phyloP scores from a whole-genome alignment of 2,113 vertebrate genomes.

The Nothobranchius furzeri region DNA sequence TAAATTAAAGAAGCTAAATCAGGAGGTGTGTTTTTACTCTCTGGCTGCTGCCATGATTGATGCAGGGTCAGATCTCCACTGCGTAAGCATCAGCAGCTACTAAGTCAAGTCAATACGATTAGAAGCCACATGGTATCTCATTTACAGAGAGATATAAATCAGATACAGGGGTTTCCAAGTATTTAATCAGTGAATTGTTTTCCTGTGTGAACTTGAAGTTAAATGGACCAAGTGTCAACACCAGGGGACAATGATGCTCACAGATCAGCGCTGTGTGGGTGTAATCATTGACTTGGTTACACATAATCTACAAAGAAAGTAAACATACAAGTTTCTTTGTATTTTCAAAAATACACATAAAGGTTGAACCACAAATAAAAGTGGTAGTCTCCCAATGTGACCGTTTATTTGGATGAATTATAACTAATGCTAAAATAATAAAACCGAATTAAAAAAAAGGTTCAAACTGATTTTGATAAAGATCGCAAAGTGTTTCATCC shows the following conservation, averaged over 20 bases:
- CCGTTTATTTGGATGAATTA: no score
- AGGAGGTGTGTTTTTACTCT: neutral
- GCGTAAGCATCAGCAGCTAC: neutral
- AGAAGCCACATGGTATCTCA: conserved; percentile 31
- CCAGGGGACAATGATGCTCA: conserved; percentile 34
- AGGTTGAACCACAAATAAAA: neutral
- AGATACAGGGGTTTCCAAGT: conserved; percentile 26
- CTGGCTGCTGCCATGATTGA: neutral
- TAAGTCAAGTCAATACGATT: conserved; percentile 18
- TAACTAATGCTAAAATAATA: no score
- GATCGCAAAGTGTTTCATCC: no score
- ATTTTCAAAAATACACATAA: conserved; percentile 19
- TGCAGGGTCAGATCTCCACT: conserved; percentile 13
- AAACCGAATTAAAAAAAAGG: no score
- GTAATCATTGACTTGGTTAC: conserved; percentile 55
- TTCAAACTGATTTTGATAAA: no score
- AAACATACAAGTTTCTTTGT: conserved; percentile 30
- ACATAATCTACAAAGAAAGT: conserved; percentile 22
- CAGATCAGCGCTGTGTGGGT: conserved; percentile 45
- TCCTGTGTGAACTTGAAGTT: conserved; percentile 65
- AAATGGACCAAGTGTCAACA: conserved; percentile 61
- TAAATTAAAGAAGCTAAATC: neutral
- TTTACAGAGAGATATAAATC: conserved; percentile 21
- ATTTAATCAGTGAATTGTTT: conserved; percentile 50
- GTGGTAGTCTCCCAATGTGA: neutral